Base-by-base conservation (phyloP, 2,113 vertebrate genomes). In the Saccopteryx leptura region DNA sequence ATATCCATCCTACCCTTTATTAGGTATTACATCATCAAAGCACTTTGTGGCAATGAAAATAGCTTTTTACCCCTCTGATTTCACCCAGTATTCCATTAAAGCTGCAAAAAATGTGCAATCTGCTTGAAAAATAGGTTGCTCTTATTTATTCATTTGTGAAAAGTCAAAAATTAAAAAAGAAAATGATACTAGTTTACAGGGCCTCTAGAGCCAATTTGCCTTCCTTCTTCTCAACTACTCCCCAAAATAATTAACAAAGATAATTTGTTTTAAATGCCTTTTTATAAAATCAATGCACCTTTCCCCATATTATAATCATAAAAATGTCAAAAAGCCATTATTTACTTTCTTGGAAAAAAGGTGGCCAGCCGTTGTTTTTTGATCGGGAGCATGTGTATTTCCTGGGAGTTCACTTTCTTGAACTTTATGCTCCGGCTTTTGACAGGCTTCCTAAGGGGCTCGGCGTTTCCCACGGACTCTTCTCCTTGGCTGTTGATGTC, bases 361-460 rank as follows among this genome's bases (percentile, higher is more conserved):
- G 99, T 99, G 83, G 99, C 99, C 4, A 99, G 99, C 97, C 99
- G 99, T 98, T 99, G 99, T 98, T 99, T 99, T 99, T 99, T 99
- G 98, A 99, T 99, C 58, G 99, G 99, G 88, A 99, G 99, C 98
- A 99, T 99, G 94, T 99, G 99, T 98, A 99, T 99, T 98, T 99
- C 99, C 90, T 99, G 99, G 23, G 99, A 99, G 98, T 99, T 99
- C 98, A 99, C 99, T 99, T 99, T 99, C 99, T 99, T 99, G 99
- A 99, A 98, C 98, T 99, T 99, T 98, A 99, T 99, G 39, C 98
- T 99, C 98, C 99, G 98, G 98, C 98, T 99, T 99, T 99, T 99
- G 65, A 99, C 96, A 52, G 99, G 98, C 98, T 99, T 99, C 98
- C 99, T 99, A 95, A 99, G 98, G 58, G 99, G 94, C 94, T 99